These are phyloP conservation scores for Candoia aspera DNA, from an alignment of 2,113 vertebrate genomes.

Conservation along the genomic window DNA sequence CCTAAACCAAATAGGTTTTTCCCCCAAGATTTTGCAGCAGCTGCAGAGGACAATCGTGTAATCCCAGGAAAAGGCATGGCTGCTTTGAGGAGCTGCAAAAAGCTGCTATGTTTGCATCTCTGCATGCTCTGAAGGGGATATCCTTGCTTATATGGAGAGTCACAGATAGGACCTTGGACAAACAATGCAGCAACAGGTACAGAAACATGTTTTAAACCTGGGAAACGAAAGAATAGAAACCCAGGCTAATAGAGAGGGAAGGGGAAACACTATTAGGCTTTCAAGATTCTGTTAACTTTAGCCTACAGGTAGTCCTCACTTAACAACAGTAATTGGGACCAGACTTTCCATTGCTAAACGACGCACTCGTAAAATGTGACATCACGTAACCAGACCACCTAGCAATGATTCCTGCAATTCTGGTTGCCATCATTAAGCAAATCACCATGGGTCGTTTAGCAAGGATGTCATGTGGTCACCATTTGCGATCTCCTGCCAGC, in stretches of 20 bases:
- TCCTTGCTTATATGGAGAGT: neutral
- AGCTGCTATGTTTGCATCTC: neutral
- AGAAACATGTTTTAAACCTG: neutral
- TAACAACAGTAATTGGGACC: neutral
- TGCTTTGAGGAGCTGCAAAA: neutral
- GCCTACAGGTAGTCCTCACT: neutral
- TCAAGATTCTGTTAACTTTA: neutral
- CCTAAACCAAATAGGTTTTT: neutral
- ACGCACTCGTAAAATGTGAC: neutral
- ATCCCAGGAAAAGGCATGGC: neutral
- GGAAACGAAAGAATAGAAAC: neutral
- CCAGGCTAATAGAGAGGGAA: neutral
- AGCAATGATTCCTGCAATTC: neutral
- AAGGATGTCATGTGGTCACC: neutral
- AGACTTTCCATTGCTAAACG: neutral
- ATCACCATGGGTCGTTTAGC: neutral
- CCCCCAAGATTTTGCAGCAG: neutral
- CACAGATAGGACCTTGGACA: neutral
- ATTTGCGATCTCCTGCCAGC: neutral
- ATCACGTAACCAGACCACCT: neutral
- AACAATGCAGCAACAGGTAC: neutral
- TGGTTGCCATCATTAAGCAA: neutral
- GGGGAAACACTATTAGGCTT: neutral
- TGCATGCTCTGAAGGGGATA: neutral
- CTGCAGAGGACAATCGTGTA: neutral